Conservation (phyloP, 2,888 invertebrate species). For the Beris chalybata region DNA sequence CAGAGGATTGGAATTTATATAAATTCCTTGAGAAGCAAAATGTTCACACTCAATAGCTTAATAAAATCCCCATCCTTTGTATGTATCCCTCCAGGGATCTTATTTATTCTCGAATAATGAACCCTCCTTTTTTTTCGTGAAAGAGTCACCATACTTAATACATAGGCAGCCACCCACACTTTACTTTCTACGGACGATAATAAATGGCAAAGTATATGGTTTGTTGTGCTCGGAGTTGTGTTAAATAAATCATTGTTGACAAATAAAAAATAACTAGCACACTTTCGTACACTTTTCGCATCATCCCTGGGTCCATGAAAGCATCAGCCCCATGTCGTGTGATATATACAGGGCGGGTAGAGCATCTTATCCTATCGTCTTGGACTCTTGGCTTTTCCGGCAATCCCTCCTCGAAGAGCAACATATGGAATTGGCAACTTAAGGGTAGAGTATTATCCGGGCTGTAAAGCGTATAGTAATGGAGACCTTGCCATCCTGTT, state of each 20-base stretch:
- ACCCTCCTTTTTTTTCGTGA: constrained; percentile 25
- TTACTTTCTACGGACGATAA: no score
- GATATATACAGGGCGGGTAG: no score
- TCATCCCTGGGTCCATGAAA: constrained; percentile 1
- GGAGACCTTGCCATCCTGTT: no score
- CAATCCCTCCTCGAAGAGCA: no score
- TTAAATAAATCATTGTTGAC: constrained; percentile 39
- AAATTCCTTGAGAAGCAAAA: constrained; percentile 35
- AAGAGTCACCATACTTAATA: constrained; percentile 14
- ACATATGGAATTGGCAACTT: no score
- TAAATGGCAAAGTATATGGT: constrained; percentile 3
- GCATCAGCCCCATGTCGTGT: no score
- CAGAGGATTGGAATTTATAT: constrained; percentile 29
- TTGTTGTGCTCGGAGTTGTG: constrained; percentile 26
- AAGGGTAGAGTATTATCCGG: no score
- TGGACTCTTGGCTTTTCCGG: no score
- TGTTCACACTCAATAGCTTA: constrained; percentile 37
- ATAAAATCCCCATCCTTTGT: constrained; percentile 32
- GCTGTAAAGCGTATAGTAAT: no score
- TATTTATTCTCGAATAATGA: constrained; percentile 37
- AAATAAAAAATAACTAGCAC: constrained; percentile 39
- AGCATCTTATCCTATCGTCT: no score
- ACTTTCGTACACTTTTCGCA: constrained; percentile 23
- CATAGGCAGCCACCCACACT: no score
- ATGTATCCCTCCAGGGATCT: constrained; percentile 34